Evolutionary conservation across 2,113 vertebrate genomes (phyloP).

Genomic region (Misgurnus anguillicaudatus): DNA sequence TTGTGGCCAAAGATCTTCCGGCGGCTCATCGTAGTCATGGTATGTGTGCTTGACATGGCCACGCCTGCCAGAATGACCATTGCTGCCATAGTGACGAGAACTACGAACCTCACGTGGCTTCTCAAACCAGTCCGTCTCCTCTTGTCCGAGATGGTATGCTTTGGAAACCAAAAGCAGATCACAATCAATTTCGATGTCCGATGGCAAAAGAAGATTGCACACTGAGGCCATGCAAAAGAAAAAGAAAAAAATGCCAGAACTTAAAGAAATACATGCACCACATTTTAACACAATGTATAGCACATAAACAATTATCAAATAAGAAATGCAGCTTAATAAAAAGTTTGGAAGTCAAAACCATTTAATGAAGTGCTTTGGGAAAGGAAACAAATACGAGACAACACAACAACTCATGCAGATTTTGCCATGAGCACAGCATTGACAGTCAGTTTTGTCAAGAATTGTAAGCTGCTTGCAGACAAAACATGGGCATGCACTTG

Average conservation of each 20-base stretch:
- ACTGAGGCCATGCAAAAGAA: slow-evolving; percentile 85
- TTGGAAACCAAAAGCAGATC: slow-evolving; percentile 97
- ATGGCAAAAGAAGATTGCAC: slow-evolving; percentile 72
- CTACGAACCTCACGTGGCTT: slow-evolving; percentile 90
- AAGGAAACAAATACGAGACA: slow-evolving; percentile 63
- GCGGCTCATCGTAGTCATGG: slow-evolving; percentile 93
- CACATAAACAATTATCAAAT: not conserved
- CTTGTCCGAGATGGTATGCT: slow-evolving; percentile 99
- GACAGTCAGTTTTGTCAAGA: slow-evolving; percentile 71
- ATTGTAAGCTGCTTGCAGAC: slow-evolving; percentile 65
- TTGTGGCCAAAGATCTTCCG: slow-evolving; percentile 89
- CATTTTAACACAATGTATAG: slow-evolving; percentile 18
- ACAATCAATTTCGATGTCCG: slow-evolving; percentile 84
- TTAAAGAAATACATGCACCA: slow-evolving; percentile 62
- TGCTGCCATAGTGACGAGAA: slow-evolving; percentile 86
- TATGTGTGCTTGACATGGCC: slow-evolving; percentile 90
- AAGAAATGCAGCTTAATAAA: slow-evolving; percentile 14
- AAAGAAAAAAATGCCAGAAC: slow-evolving; percentile 64
- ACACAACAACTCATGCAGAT: slow-evolving; percentile 55
- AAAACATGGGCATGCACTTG: slow-evolving; percentile 73
- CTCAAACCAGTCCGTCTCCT: slow-evolving; percentile 99
- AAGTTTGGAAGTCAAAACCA: slow-evolving; percentile 37
- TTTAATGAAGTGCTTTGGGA: slow-evolving; percentile 58
- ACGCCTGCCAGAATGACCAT: slow-evolving; percentile 87
- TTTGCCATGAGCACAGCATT: slow-evolving; percentile 64